A percentile compares a stretch with the other conserved stretches of the same genome.
Evolutionary conservation across 2,797 vertebrate genomes (phyloP).

Genomic region (Hylomyscus alleni): DNA sequence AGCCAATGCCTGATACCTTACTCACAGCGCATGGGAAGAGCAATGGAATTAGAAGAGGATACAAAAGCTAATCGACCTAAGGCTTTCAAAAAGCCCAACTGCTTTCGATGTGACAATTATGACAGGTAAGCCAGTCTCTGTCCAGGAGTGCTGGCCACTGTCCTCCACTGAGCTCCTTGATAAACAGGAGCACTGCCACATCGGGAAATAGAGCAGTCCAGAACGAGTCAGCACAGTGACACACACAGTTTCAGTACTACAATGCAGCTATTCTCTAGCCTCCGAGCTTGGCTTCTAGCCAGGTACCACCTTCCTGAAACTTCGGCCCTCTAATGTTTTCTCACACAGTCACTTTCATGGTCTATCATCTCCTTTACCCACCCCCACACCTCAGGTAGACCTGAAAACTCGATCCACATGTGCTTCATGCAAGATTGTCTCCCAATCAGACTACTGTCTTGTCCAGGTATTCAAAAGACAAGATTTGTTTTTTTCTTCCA

Average conservation of each 20-base stretch:
- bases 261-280: not conserved
- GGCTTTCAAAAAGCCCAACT: conserved; percentile 9
- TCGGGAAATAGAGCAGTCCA: not conserved
- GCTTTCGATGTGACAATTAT: not conserved
- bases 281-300: accelerated
- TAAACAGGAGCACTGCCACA: not conserved
- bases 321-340: conserved; percentile 21
- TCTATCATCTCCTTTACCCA: not conserved
- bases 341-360: not conserved
- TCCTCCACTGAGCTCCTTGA: not conserved
- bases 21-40: not conserved
- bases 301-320: conserved; percentile 36
- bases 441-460: conserved; percentile 3
- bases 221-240: accelerated
- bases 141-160: not conserved
- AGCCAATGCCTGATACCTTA: not conserved
- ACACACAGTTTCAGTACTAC: not conserved
- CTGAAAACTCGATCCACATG: not conserved
- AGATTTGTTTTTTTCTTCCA: not conserved
- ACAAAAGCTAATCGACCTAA: not conserved
- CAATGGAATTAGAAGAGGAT: conserved; percentile 3
- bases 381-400: not conserved
- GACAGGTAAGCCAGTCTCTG: not conserved
- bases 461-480: conserved; percentile 32
- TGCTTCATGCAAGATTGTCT: not conserved